A percentile compares a stretch with the other conserved stretches of the same genome.
These are phyloP conservation scores for Percopsis omiscomaycus DNA, from an alignment of 2,797 vertebrate species.

Conservation along the genomic window DNA sequence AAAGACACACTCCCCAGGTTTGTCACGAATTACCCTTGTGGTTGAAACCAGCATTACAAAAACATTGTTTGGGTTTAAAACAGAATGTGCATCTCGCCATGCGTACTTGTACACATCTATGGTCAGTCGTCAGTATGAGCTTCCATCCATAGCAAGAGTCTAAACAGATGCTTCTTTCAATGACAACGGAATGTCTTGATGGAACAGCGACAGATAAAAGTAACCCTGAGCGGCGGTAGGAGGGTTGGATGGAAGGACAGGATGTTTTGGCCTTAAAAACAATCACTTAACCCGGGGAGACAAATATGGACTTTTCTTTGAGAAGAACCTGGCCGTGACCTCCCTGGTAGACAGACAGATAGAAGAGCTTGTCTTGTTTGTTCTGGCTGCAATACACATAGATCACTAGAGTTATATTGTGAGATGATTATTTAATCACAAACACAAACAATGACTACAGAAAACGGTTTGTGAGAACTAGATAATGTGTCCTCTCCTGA, in stretches of 20 bases:
- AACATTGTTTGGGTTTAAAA: no score
- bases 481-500: constrained; percentile 32
- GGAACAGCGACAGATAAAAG: background rate
- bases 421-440: constrained; percentile 42
- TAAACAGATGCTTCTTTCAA: constrained; percentile 14
- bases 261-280: constrained; percentile 35
- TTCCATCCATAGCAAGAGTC: constrained; percentile 5
- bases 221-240: background rate
- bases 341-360: constrained; percentile 35
- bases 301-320: constrained; percentile 62
- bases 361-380: constrained; percentile 54
- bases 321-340: constrained; percentile 35
- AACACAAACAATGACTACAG: constrained; percentile 35
- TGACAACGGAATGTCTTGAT: constrained; percentile 7
- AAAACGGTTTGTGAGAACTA: constrained; percentile 36
- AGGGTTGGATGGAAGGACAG: constrained; percentile 21
- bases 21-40: no score
- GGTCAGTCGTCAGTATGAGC: constrained; percentile 9
- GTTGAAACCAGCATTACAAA: no score
- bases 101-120: background rate
- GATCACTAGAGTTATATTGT: constrained; percentile 33
- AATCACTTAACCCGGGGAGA: constrained; percentile 41
- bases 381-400: constrained; percentile 38
- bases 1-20: no score
- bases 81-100: no score